These are phyloP conservation scores for Stratiomys singularior DNA, from an alignment of 2,888 invertebrate species.

Conservation along the genomic window DNA sequence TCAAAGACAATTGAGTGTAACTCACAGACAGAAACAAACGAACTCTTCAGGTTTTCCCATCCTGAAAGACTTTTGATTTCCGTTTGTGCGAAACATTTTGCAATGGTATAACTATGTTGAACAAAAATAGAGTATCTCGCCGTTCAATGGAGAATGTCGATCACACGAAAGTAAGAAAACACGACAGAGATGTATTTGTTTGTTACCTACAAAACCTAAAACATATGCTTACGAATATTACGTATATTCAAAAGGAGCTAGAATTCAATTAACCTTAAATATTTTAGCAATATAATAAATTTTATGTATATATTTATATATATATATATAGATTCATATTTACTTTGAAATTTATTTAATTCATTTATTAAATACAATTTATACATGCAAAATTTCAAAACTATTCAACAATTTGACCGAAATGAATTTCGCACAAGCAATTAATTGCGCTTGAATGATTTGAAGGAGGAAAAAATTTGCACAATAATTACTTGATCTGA, in stretches of 20 bases:
- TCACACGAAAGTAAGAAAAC: neutral
- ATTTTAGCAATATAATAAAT: too few relatives aligned
- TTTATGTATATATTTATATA: slow-evolving; percentile 38
- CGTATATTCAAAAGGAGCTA: slow-evolving; percentile 33
- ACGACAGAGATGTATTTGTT: neutral
- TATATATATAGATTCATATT: slow-evolving; percentile 48
- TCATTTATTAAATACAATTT: slow-evolving; percentile 53
- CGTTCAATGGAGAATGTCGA: neutral
- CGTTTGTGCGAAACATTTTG: too few relatives aligned
- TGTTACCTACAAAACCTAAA: slow-evolving; percentile 2
- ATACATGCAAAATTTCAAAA: slow-evolving; percentile 53
- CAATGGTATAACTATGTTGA: too few relatives aligned
- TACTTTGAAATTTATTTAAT: slow-evolving; percentile 51
- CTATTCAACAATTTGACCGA: slow-evolving; percentile 53
- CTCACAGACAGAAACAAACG: too few relatives aligned
- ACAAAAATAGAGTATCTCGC: neutral
- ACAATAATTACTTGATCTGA: neutral
- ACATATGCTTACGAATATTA: slow-evolving; percentile 1
- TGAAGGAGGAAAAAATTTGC: neutral
- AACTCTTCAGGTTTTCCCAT: too few relatives aligned
- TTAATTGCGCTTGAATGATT: neutral
- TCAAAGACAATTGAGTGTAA: too few relatives aligned
- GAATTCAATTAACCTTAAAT: slow-evolving; percentile 29
- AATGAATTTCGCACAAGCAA: slow-evolving; percentile 29
- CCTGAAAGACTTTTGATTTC: too few relatives aligned